Percentiles rank a stretch among this genome's conserved stretches.
Evolutionary conservation across 1,140 invertebrate genomes (phyloP).

Genomic region (Schlechtendalia chinensis): DNA sequence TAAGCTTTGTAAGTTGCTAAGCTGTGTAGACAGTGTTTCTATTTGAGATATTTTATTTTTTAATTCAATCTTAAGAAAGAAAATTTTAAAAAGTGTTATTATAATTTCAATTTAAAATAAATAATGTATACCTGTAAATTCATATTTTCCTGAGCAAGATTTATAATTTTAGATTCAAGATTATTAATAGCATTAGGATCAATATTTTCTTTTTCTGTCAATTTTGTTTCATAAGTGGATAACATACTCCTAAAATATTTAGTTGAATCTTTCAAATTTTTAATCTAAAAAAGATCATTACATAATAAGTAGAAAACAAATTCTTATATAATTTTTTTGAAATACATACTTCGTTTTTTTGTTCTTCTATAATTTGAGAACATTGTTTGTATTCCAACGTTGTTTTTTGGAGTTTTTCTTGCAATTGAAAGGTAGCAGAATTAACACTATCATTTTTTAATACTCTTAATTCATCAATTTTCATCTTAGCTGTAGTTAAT

Average conservation of each 20-base stretch:
- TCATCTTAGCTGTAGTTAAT: slow-evolving; percentile 40
- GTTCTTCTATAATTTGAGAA: slow-evolving; percentile 6
- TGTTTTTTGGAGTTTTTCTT: slow-evolving; percentile 29
- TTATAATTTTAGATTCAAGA: slow-evolving; percentile 35
- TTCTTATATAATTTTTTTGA: neutral
- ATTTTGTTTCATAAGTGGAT: slow-evolving; percentile 24
- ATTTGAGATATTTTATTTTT: slow-evolving; percentile 24
- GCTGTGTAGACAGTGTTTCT: neutral
- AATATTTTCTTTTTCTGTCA: slow-evolving; percentile 32
- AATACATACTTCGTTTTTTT: slow-evolving; percentile 27
- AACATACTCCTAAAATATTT: slow-evolving; percentile 25
- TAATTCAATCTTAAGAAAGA: slow-evolving; percentile 30
- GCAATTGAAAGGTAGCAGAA: neutral
- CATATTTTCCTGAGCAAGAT: slow-evolving; percentile 32
- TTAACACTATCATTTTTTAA: slow-evolving; percentile 34
- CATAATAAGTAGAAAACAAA: neutral
- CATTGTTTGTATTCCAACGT: slow-evolving; percentile 14
- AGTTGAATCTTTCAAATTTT: slow-evolving; percentile 38
- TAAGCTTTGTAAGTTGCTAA: neutral
- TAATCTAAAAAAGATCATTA: slow-evolving; percentile 13
- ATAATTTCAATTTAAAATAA: neutral
- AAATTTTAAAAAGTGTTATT: too few species aligned
- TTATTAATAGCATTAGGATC: slow-evolving; percentile 28
- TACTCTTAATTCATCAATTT: slow-evolving; percentile 38
- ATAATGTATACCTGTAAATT: slow-evolving; percentile 36